Percentiles rank a stretch among this genome's conserved stretches.
phyloP scores from a whole-genome alignment of 2,113 vertebrate species.

The Forbesichthys agassizii region DNA sequence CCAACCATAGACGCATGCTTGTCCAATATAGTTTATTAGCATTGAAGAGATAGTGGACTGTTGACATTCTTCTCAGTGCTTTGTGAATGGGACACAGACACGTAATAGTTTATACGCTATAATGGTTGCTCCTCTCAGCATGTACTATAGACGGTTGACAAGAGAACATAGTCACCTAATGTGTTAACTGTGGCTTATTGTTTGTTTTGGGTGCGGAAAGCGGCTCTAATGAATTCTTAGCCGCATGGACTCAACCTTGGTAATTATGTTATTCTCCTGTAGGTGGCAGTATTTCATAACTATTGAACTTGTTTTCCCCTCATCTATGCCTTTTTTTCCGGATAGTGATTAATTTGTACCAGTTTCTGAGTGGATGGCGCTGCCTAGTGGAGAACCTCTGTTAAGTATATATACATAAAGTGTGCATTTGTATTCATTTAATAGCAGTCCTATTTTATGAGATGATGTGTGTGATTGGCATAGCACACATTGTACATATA shows the following conservation, averaged over 20 bases:
- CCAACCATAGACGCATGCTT: constrained; percentile 19
- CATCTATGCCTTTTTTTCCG: neutral
- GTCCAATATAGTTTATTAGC: constrained; percentile 34
- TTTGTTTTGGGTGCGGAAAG: constrained; percentile 3
- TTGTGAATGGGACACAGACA: constrained; percentile 50
- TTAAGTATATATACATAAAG: neutral
- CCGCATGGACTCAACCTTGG: neutral
- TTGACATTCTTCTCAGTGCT: constrained; percentile 40
- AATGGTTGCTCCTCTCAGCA: constrained; percentile 91
- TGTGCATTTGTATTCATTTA: neutral
- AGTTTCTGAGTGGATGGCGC: constrained; percentile 56
- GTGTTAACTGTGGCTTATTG: constrained; percentile 4
- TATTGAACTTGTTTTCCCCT: constrained; percentile 11
- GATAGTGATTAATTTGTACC: constrained; percentile 17
- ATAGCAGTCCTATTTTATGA: neutral
- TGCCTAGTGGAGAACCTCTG: constrained; percentile 52
- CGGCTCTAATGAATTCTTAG: constrained; percentile 5
- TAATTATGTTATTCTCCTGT: constrained; percentile 45
- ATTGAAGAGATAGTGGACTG: constrained; percentile 46
- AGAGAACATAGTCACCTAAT: neutral
- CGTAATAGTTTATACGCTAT: constrained; percentile 81
- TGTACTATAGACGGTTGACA: neutral
- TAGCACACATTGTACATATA: neutral
- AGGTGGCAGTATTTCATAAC: constrained; percentile 69
- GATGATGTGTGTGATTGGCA: neutral